Conservation (phyloP, 92 coral and sea anemone genomes). For the Zoanthus sociatus region DNA sequence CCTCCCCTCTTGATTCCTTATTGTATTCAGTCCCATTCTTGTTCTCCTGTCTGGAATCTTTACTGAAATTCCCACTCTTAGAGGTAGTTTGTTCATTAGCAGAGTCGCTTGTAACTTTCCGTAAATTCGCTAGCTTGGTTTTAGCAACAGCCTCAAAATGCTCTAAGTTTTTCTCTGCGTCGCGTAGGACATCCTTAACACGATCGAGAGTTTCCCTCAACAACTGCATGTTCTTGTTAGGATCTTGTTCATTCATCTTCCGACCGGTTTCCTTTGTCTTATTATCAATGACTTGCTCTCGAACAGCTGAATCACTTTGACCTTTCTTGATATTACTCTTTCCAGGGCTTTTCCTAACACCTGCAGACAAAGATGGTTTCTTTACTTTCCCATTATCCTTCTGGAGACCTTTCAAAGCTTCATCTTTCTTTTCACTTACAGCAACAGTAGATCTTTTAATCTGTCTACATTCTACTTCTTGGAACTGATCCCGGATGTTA, state of each 20-base stretch:
- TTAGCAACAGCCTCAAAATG: constrained; percentile 33
- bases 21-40: neutral
- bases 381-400: neutral
- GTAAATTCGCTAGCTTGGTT: constrained; percentile 11
- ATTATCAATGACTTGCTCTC: neutral
- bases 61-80: neutral
- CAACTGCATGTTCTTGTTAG: constrained; percentile 9
- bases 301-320: neutral
- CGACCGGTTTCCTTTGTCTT: neutral
- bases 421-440: neutral
- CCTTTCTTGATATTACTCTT: neutral
- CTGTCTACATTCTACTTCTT: constrained; percentile 4
- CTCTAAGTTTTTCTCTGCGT: constrained; percentile 42
- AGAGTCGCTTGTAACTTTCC: neutral
- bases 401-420: neutral
- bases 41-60: neutral
- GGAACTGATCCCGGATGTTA: neutral
- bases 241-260: constrained; percentile 1
- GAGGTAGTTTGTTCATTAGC: neutral
- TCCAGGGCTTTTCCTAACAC: neutral
- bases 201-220: constrained; percentile 56
- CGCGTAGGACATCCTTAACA: constrained; percentile 40
- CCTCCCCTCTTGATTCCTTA: neutral
- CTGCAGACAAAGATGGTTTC: neutral
- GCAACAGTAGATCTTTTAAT: neutral